Evolutionary conservation across 2,888 invertebrate species (phyloP).

Genomic region (Tipula vernalis): DNA sequence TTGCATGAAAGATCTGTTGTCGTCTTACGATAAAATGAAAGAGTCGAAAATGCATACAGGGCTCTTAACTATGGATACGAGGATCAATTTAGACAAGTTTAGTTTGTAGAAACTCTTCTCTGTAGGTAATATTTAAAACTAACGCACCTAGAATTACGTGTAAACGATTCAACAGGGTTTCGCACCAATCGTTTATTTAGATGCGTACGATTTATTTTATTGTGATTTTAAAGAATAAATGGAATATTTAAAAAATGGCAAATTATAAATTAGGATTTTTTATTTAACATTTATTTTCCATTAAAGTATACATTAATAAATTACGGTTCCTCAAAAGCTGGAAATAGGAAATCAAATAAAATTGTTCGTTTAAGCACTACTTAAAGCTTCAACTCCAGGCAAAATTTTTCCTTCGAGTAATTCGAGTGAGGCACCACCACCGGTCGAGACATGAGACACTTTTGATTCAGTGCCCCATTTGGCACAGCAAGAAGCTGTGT

Average conservation of each 20-base stretch:
- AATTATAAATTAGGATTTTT: not conserved
- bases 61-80: not conserved
- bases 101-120: not conserved
- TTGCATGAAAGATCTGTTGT: slow-evolving; percentile 67
- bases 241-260: not conserved
- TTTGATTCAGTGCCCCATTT: slow-evolving; percentile 94
- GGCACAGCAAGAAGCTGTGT: slow-evolving; percentile 93
- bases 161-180: too few species aligned
- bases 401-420: slow-evolving; percentile 80
- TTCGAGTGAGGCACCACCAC: slow-evolving; percentile 85
- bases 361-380: not conserved
- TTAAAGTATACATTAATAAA: not conserved
- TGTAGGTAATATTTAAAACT: not conserved
- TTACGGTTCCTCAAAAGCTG: not conserved
- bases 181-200: not conserved
- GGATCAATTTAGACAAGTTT: not conserved
- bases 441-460: slow-evolving; percentile 89
- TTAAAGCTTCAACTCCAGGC: slow-evolving; percentile 74
- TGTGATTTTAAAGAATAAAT: not conserved
- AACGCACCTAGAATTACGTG: not conserved
- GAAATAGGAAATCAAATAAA: not conserved
- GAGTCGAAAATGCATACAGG: slow-evolving; percentile 52
- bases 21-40: slow-evolving; percentile 58
- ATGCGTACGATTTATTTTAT: not conserved
- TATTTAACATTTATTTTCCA: not conserved